Percentiles rank a stretch among this genome's conserved stretches.
Evolutionary conservation across 1,140 invertebrate species (phyloP).

Genomic region (Thaumetopoea pityocampa): DNA sequence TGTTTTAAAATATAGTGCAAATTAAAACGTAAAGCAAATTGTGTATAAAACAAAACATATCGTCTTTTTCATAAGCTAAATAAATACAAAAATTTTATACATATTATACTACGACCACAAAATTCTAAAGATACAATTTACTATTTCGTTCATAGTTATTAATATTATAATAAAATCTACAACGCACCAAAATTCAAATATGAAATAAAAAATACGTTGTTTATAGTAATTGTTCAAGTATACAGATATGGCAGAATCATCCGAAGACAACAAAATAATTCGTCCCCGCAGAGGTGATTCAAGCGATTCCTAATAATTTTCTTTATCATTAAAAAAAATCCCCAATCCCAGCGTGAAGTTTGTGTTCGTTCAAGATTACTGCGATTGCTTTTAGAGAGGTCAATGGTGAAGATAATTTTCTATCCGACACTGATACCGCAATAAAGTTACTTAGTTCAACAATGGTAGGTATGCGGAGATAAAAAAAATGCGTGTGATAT

Average conservation of each 20-base stretch:
- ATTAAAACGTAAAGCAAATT: too few species aligned
- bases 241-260: slow-evolving; percentile 14
- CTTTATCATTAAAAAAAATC: slow-evolving; percentile 4
- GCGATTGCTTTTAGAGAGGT: slow-evolving; percentile 21
- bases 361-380: slow-evolving; percentile 14
- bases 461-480: slow-evolving; percentile 48
- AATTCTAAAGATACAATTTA: too few species aligned
- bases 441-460: slow-evolving; percentile 49
- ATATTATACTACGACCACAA: too few species aligned
- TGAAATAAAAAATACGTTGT: slow-evolving; percentile 11
- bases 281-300: slow-evolving; percentile 17
- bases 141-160: slow-evolving; percentile 6
- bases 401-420: slow-evolving; percentile 26
- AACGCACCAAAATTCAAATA: slow-evolving; percentile 3
- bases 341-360: slow-evolving; percentile 4
- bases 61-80: too few species aligned
- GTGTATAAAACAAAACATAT: too few species aligned
- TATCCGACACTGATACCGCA: slow-evolving; percentile 51
- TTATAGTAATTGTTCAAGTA: slow-evolving; percentile 13
- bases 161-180: slow-evolving; percentile 2
- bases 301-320: slow-evolving; percentile 16
- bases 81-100: too few species aligned
- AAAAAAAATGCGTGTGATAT: slow-evolving; percentile 54
- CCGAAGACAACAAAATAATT: slow-evolving; percentile 10
- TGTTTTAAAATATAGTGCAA: too few species aligned